These are phyloP conservation scores for Helicoverpa armigera DNA, from an alignment of 1,140 invertebrate species.

Conservation along the genomic window DNA sequence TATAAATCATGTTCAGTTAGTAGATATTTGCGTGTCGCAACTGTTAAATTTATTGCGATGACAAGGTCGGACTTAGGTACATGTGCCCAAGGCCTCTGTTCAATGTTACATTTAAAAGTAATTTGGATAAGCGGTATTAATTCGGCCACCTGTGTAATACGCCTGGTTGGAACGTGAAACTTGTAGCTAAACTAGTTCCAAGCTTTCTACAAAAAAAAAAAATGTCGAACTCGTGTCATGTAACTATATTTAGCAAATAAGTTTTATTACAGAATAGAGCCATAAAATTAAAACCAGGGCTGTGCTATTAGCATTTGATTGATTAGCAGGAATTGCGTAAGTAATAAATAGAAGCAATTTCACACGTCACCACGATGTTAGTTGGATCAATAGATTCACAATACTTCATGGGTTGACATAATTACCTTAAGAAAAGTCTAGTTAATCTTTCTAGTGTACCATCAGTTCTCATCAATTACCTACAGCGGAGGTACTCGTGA, in stretches of 20 bases:
- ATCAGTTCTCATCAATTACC: constrained; percentile 10
- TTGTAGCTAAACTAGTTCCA: too few species aligned
- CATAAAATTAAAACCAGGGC: too few species aligned
- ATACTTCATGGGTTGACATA: constrained; percentile 21
- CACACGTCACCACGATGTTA: background rate
- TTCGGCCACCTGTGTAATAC: constrained; percentile 16
- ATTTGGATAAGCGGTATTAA: constrained; percentile 5
- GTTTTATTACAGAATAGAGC: too few species aligned
- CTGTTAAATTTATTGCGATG: constrained; percentile 73
- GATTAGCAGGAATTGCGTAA: too few species aligned
- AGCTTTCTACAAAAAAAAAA: too few species aligned
- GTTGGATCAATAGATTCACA: background rate
- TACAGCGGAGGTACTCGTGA: background rate
- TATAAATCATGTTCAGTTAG: constrained; percentile 78
- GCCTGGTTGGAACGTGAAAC: background rate
- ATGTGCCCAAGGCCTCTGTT: constrained; percentile 25
- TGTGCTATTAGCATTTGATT: too few species aligned
- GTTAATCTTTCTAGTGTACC: constrained; percentile 6
- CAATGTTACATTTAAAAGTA: constrained; percentile 1
- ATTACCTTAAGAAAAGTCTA: constrained; percentile 25
- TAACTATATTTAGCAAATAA: too few species aligned
- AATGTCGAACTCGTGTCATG: too few species aligned
- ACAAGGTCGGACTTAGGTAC: constrained; percentile 71
- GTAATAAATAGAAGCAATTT: too few species aligned
- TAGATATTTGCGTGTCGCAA: constrained; percentile 81